Evolutionary conservation across 2,113 vertebrate genomes (phyloP).

Genomic region (Pelusios castaneus): DNA sequence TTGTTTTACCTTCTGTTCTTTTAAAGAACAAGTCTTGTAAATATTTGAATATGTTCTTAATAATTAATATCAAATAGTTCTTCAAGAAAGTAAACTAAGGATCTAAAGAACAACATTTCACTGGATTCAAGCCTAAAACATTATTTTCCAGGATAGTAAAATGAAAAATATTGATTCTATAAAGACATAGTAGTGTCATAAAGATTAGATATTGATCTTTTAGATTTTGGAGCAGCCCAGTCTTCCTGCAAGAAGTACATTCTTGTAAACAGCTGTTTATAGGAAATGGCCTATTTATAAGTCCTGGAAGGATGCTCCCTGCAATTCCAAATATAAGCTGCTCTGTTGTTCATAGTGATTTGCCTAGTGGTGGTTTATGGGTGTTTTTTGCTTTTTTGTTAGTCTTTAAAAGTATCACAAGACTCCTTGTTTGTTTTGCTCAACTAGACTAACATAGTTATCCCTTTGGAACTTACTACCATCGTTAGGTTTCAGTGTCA

Average conservation of each 20-base stretch:
- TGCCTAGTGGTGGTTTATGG: background rate
- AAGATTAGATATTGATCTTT: constrained; percentile 24
- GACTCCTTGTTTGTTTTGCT: too few relatives aligned
- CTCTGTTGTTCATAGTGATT: background rate
- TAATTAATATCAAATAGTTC: background rate
- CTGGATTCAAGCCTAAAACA: background rate
- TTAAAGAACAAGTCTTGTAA: constrained; percentile 21
- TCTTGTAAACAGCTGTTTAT: constrained; percentile 32
- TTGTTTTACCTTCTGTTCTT: background rate
- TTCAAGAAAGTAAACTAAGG: constrained; percentile 32
- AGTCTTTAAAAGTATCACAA: too few relatives aligned
- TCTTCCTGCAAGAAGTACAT: background rate
- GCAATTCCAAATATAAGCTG: accelerated
- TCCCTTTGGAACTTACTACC: too few relatives aligned
- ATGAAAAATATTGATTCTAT: constrained; percentile 69
- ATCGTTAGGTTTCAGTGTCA: background rate
- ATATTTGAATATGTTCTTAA: constrained; percentile 9
- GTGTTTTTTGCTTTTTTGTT: accelerated
- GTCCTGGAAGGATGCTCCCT: background rate
- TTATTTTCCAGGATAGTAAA: constrained; percentile 45
- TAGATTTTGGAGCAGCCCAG: background rate
- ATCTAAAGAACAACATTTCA: constrained; percentile 8
- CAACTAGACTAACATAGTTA: too few relatives aligned
- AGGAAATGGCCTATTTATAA: background rate
- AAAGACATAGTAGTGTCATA: background rate